Percentiles rank a stretch among this genome's conserved stretches.
These are phyloP conservation scores for Cryptocephalus primarius DNA, from an alignment of 2,888 invertebrate species.

Conservation along the genomic window DNA sequence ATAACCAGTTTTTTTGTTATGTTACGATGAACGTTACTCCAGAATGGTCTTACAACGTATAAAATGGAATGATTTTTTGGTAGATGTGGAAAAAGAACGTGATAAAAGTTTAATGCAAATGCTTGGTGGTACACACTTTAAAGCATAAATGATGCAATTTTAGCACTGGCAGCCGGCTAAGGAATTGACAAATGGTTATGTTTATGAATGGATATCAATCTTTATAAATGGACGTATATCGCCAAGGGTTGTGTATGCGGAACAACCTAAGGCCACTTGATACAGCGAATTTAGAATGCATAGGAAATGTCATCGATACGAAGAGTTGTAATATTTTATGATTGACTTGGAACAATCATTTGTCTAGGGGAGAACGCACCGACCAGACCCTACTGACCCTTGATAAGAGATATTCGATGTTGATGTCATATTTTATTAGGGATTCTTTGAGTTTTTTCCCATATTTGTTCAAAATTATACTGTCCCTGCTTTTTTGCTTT, in stretches of 20 bases:
- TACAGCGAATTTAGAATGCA: conserved; percentile 34
- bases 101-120: conserved; percentile 17
- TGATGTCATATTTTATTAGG: too few relatives aligned
- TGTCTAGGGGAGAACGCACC: conserved; percentile 6
- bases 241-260: conserved; percentile 15
- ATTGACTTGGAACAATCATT: conserved; percentile 31
- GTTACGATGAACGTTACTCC: too few relatives aligned
- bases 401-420: too few relatives aligned
- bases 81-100: neutral
- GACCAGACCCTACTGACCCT: neutral
- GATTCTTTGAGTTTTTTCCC: too few relatives aligned
- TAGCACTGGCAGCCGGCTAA: conserved; percentile 16
- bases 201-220: conserved; percentile 30
- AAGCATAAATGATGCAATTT: conserved; percentile 25
- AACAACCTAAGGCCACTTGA: conserved; percentile 20
- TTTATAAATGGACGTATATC: conserved; percentile 28
- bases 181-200: conserved; percentile 31
- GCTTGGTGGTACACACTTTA: conserved; percentile 17
- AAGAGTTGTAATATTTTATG: conserved; percentile 35
- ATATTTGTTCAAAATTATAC: too few relatives aligned
- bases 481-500: too few relatives aligned
- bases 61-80: too few relatives aligned
- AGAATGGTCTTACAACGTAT: too few relatives aligned
- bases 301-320: conserved; percentile 36
- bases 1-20: too few relatives aligned